These are phyloP conservation scores for Xyliphius kryptos DNA, from an alignment of 2,113 vertebrate genomes.

Conservation along the genomic window DNA sequence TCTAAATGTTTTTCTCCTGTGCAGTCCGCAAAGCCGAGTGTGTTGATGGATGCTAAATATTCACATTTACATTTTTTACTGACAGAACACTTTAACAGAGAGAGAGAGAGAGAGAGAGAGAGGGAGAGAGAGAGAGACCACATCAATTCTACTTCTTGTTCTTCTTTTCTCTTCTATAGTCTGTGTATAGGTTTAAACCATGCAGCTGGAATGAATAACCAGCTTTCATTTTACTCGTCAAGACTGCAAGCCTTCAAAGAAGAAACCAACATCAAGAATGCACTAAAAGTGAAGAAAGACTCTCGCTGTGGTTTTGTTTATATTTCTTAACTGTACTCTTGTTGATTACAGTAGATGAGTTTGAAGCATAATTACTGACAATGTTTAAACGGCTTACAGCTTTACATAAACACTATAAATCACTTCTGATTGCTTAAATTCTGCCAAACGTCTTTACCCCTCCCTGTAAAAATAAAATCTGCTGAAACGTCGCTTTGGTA, in stretches of 20 bases:
- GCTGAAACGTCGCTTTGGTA: conserved; percentile 17
- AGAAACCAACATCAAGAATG: too few relatives aligned
- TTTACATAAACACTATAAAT: conserved; percentile 53
- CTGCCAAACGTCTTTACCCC: conserved; percentile 31
- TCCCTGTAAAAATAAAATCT: conserved; percentile 14
- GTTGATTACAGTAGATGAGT: conserved; percentile 30
- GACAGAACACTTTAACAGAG: too few relatives aligned
- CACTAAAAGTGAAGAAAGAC: conserved; percentile 26
- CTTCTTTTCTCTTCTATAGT: too few relatives aligned
- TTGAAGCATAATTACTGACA: conserved; percentile 43
- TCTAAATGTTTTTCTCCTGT: conserved; percentile 52
- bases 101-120: too few relatives aligned
- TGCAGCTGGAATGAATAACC: background rate
- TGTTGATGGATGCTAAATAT: conserved; percentile 20
- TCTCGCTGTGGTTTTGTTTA: conserved; percentile 32
- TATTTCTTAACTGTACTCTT: conserved; percentile 37
- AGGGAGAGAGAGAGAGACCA: too few relatives aligned
- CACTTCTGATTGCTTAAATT: conserved; percentile 39
- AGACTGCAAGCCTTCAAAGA: conserved; percentile 9
- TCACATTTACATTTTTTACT: too few relatives aligned
- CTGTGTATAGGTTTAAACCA: conserved; percentile 14
- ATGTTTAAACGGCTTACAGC: conserved; percentile 38
- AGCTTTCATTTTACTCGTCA: conserved; percentile 4
- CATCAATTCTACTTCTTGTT: too few relatives aligned
- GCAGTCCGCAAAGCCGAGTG: conserved; percentile 33